A percentile compares a stretch with the other conserved stretches of the same genome.
Evolutionary conservation across 2,113 vertebrate species (phyloP).

Genomic region (Xiphorhynchus elegans): DNA sequence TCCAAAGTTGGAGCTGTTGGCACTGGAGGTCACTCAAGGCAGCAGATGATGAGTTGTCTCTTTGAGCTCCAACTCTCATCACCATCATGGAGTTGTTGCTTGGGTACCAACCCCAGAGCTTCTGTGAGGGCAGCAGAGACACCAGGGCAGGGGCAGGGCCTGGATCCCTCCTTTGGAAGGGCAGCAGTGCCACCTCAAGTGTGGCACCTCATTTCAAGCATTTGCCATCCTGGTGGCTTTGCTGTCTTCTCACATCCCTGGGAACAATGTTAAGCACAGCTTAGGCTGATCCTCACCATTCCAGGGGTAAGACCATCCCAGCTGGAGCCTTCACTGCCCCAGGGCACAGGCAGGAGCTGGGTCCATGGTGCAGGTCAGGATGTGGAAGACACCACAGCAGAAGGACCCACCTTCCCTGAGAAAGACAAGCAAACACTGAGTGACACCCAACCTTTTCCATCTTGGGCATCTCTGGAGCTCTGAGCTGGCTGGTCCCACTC

Average conservation of each 20-base stretch:
- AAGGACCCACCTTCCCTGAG: background rate
- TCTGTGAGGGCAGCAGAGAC: background rate
- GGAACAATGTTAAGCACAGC: background rate
- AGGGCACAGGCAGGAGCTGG: background rate
- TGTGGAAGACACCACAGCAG: background rate
- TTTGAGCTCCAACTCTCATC: background rate
- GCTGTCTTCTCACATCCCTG: background rate
- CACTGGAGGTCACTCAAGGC: background rate
- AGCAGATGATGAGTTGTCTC: background rate
- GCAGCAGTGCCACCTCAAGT: background rate
- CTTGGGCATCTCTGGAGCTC: background rate
- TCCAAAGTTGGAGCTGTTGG: background rate
- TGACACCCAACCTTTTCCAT: background rate
- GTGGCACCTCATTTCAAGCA: background rate
- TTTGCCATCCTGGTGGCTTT: background rate
- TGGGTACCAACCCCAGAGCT: background rate
- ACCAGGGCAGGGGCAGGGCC: background rate
- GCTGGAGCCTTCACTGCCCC: background rate
- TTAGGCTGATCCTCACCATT: background rate
- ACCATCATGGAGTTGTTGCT: background rate
- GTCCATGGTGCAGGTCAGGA: background rate
- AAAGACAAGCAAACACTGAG: background rate
- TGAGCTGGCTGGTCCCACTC: background rate
- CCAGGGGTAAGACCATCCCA: too few relatives aligned
- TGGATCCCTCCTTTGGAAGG: background rate